Evolutionary conservation across 2,888 invertebrate genomes (phyloP), one percentile per base, ranked within the genome.

Genomic region (Tineola bisselliella): DNA sequence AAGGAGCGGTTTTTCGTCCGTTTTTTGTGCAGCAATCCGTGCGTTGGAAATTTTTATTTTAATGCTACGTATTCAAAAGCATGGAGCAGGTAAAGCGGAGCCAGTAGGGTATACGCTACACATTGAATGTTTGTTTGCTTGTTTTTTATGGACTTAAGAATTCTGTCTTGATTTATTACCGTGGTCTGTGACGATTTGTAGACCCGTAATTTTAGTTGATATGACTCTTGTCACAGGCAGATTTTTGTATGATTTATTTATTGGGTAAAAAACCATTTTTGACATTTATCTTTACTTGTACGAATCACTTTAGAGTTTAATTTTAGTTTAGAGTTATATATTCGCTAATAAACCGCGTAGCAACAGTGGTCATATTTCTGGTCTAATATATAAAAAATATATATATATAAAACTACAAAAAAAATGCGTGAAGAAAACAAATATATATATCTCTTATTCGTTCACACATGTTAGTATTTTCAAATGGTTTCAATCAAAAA

Each of bases 61-160:
- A 86, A 83, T 84, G 81, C 80, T 82, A 84, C 80, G 81, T 79
- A 84, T 84, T 84, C 80, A 79, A 82, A 82, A 81, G 84, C 83
- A 81, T 81, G 79, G 79, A 75, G 76, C 87, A 87, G 87, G 87
- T 87, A 87, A 86, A 62, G 60, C 31, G 17, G 43, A 72, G 75
- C 67, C 64, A 69, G 67, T 68, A 70, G 70, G 66, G 69, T 25
- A 56, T 4, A 56, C 56, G 44, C 44, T 33, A 31, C 38, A 33
- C 44, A 69, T 75, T 69, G n/a, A 76, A 76, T 87, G 84, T 81
- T 86, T 80, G 81, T 79, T 75, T 79, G 68, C 3, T n/a, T 76
- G 80, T 81, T 78, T 68, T 79, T 79, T 78, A 73, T 77, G 71
- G 66, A 77, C 76, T 80, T 77, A 81, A 82, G 81, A 81, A 79